Evolutionary conservation across 2,113 vertebrate species (phyloP), one percentile per base, ranked within the genome.

Genomic region (Muscicapa adusta): DNA sequence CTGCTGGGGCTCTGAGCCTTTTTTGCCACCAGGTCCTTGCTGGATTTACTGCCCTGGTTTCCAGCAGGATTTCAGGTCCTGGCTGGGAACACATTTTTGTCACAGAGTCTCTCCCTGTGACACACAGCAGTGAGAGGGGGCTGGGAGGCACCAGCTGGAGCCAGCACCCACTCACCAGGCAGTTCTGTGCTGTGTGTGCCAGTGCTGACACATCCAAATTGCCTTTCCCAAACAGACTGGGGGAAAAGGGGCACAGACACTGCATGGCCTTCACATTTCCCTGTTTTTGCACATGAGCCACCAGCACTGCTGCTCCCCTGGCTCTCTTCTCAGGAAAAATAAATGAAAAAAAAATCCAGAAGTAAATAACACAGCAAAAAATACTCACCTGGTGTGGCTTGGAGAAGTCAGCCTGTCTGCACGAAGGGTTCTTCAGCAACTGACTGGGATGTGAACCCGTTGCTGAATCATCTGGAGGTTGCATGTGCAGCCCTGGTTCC

Each of bases 181-280:
- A 66, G 68, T 5, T 33, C 4, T 1, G 5, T 1, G 9, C 4
- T 1, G 5, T 1, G 9, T 3, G 9, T 47, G 31, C 8, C 5
- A 3, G 43, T 8, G 62, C 93, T 82, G 87, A 91, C 77, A n/a
- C 7, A 62, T 20, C 81, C 81, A 28, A 31, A 25, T 4, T 1
- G 0, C 66, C 70, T 61, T 43, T 14, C 6, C 51, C 63, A 12
- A 84, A 22, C 17, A 80, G 38, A 14, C 1, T 4, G 26, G 33
- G 29, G 2, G 4, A 25, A 29, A 45, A n/a, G 57, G 51, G 6
- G 15, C 22, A 38, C 0, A 16, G 54, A 8, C 15, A 23, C 8
- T 11, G 1, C 1, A 0, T 5, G 29, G 53, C 70, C 65, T 29
- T 48, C 38, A 2, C 34, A 0, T 20, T 28, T 18, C 28, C 73